Evolutionary conservation across 2,888 invertebrate species (phyloP).

Genomic region (Horisme vitalbata): DNA sequence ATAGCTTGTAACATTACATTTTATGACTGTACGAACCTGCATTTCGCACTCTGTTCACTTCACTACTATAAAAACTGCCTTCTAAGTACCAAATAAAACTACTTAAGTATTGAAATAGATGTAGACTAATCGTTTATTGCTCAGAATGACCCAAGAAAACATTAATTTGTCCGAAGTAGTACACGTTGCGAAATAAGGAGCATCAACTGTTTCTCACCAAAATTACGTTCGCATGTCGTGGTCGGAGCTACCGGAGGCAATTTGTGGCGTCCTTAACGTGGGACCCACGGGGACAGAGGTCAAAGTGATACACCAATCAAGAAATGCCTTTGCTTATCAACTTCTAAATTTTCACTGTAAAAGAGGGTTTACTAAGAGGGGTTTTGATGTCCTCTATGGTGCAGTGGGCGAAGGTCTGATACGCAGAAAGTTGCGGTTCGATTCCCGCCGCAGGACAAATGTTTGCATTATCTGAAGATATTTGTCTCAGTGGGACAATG

Average conservation of each 20-base stretch:
- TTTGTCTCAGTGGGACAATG: too few species aligned
- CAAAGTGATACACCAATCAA: neutral
- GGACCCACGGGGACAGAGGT: constrained; percentile 9
- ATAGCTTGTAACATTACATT: neutral
- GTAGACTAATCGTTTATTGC: constrained; percentile 14
- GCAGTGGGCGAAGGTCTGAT: too few species aligned
- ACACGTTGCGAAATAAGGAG: constrained; percentile 9
- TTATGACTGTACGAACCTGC: constrained; percentile 4
- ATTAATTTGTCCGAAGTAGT: neutral
- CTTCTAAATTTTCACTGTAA: too few species aligned
- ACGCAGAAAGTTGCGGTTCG: too few species aligned
- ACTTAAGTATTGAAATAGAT: constrained; percentile 1
- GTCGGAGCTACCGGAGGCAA: constrained; percentile 11
- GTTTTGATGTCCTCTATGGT: too few species aligned
- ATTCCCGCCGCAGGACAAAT: too few species aligned
- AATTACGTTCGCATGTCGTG: constrained; percentile 18
- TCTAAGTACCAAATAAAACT: too few species aligned
- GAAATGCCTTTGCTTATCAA: neutral
- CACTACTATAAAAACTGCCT: constrained; percentile 6
- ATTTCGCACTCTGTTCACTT: constrained; percentile 1
- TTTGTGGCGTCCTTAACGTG: constrained; percentile 6
- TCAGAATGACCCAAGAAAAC: neutral
- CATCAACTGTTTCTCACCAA: constrained; percentile 12
- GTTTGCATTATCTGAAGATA: too few species aligned
- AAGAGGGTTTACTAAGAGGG: too few species aligned